These are phyloP conservation scores for Siniperca chuatsi DNA, from an alignment of 2,113 vertebrate species.

Conservation along the genomic window DNA sequence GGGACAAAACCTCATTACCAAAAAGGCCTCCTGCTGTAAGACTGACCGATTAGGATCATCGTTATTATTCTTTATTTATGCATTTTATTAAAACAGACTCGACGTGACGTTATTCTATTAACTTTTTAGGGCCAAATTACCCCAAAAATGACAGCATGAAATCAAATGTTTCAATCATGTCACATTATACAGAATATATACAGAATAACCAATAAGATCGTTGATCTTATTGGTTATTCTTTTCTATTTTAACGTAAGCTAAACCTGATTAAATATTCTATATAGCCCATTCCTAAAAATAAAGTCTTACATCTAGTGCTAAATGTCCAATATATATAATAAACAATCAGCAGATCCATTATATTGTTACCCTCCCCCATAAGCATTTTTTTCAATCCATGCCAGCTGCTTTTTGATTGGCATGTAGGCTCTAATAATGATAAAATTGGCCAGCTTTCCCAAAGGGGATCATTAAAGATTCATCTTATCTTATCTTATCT, in stretches of 20 bases:
- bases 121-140: neutral
- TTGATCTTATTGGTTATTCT: neutral
- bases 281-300: neutral
- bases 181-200: neutral
- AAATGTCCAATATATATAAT: neutral
- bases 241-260: neutral
- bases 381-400: neutral
- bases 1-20: slow-evolving; percentile 34
- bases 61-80: slow-evolving; percentile 32
- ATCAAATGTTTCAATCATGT: slow-evolving; percentile 3
- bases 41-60: slow-evolving; percentile 14
- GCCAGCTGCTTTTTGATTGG: neutral
- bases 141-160: neutral
- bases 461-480: slow-evolving; percentile 23
- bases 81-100: slow-evolving; percentile 30
- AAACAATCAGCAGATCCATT: neutral
- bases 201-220: neutral
- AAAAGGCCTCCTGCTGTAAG: slow-evolving; percentile 26
- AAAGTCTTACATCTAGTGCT: neutral
- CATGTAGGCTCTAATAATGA: neutral
- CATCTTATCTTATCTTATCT: slow-evolving; percentile 14
- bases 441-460: neutral
- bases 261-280: neutral
- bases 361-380: neutral
- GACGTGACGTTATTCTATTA: neutral